Base-by-base conservation (phyloP, 2,113 vertebrate genomes). In the Mesoclemmys tuberculata region DNA sequence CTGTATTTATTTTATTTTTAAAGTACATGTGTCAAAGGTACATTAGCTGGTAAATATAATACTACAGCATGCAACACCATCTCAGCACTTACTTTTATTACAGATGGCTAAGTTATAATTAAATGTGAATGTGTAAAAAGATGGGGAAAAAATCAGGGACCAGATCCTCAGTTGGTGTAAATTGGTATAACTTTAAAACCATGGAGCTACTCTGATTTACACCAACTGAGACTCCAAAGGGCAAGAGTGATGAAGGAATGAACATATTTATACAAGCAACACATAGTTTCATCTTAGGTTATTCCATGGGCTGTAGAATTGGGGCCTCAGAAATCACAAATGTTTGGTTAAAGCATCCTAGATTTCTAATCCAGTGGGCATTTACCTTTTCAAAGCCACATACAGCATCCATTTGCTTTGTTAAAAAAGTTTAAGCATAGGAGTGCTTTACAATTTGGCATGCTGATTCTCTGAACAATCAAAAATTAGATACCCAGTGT, bases 141-240 rank as follows among this genome's bases (percentile, higher is more conserved):
- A 95, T 52, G 92, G 93, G 93, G 44, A 31, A 74, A 94, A 92
- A 90, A 86, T 85, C 74, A 95, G 94, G 80, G 83, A 85, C 74
- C 22, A 85, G 87, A 93, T 88, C 1, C 0, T 82, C 90, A 89
- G 85, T 51, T 94, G 90, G 96, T 94, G 85, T 87, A 95, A 88
- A 77, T 94, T 75, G 44, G 61, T 90, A 44, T 55, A 95, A 84
- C 49, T 89, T 94, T 85, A 82, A 95, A 96, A 95, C 87, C 94
- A 92, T 71, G 84, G 56, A 44, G 49, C 22, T 21, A 74, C 24
- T 26, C 85, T 95, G 88, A 97, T 93, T 94, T 89, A 77, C 55
- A 84, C 77, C 95, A 95, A 75, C 91, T 86, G 94, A 55, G 80
- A 93, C 90, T 80, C 78, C 83, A 84, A 51, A 84, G 89, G 74